Base-by-base conservation (phyloP, 2,113 vertebrate species). In the Scolopax mira region DNA sequence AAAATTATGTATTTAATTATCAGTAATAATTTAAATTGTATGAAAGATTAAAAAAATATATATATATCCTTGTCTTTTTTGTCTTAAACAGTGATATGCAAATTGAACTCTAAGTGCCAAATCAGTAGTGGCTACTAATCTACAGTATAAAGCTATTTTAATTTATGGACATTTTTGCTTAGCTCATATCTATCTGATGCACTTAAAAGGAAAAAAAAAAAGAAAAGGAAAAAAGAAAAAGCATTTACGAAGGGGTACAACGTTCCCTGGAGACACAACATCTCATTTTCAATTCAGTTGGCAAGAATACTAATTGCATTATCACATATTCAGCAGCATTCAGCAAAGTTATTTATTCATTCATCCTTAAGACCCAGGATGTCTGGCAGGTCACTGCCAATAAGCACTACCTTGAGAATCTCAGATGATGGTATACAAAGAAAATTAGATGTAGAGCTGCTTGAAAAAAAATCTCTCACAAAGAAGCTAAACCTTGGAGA, bases 341-440 rank as follows among this genome's bases (percentile, higher is more conserved):
- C 97, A 97, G 93, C 91, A 94, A 97, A 97, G 96, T 98, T 98
- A 97, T 97, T 98, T 98, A 98, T 97, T 98, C 94, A 97, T 97
- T 97, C 95, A 96, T 97, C 90, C 89, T 97, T 95, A 97, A 97
- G 97, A 98, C 90, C 72, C 95, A 92, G 58, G 70, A 97, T 97
- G 86, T 94, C 95, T 97, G 95, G 67, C 84, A 97, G 97, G 97
- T 98, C 97, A 98, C 94, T 97, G 94, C 93, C 97, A 97, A 97
- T 97, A 98, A 97, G 51, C 83, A 94, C 90, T 95, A 96, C 95
- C 92, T 97, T 96, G 94, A 97, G 96, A 96, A 94, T 96, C 92
- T 98, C 88, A 89, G 94, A 87, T 1, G 17, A 95, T 88, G 22
- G 13, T 65, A 94, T 92, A 94, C 60, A 95, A 80, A 97, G 95